A percentile compares a stretch with the other conserved stretches of the same genome.
Conservation (phyloP, 2,113 vertebrate genomes). For the Xiphorhynchus elegans region DNA sequence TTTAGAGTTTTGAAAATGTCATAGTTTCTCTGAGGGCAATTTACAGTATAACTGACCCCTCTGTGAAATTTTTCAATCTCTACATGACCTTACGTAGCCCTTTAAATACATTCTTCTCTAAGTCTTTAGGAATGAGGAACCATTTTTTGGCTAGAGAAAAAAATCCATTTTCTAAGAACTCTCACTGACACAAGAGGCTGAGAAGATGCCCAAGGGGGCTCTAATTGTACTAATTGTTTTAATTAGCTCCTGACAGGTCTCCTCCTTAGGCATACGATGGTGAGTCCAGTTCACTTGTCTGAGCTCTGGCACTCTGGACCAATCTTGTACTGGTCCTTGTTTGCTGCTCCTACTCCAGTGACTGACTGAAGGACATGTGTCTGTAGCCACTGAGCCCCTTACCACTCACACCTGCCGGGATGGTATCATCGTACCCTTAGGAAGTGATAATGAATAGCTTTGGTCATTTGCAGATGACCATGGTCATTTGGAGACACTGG, state of each 20-base stretch:
- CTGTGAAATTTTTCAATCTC: background rate
- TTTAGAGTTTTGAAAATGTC: background rate
- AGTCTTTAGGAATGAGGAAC: background rate
- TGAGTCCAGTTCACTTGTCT: background rate
- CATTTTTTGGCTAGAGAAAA: background rate
- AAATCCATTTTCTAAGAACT: background rate
- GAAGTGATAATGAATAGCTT: background rate
- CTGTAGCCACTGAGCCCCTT: background rate
- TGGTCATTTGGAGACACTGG: background rate
- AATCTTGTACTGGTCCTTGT: background rate
- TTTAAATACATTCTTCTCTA: background rate
- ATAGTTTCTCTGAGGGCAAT: background rate
- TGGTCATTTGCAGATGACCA: background rate
- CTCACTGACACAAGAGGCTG: background rate
- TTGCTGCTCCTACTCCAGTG: background rate
- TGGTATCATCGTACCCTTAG: background rate
- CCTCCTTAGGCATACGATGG: background rate
- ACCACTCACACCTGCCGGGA: background rate
- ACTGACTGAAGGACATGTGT: background rate
- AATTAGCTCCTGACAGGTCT: background rate
- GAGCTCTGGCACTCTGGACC: background rate
- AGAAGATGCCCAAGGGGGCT: background rate
- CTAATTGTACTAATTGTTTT: background rate
- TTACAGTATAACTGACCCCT: background rate
- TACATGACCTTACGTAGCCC: background rate